Percentiles rank a stretch among this genome's conserved stretches.
Evolutionary conservation across 2,797 vertebrate genomes (phyloP).

Genomic region (Neopelma chrysocephalum): DNA sequence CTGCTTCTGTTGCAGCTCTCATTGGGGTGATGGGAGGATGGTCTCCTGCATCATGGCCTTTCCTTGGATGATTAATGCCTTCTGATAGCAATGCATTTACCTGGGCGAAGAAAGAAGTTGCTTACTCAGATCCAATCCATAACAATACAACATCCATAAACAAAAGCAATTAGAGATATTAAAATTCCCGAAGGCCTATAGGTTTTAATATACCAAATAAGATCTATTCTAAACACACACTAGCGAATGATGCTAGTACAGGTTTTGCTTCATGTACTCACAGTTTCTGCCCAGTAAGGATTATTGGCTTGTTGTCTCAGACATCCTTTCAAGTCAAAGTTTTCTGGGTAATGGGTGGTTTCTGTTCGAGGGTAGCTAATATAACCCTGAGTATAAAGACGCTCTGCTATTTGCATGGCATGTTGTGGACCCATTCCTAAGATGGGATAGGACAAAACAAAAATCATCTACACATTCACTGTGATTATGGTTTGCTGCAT

Average conservation of each 20-base stretch:
- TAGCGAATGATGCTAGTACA: background rate
- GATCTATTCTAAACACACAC: background rate
- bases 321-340: constrained; percentile 94
- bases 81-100: constrained; percentile 86
- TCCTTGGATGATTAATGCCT: constrained; percentile 92
- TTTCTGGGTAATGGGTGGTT: constrained; percentile 95
- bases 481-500: background rate
- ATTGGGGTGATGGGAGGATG: constrained; percentile 98
- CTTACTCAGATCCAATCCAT: background rate
- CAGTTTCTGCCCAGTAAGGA: constrained; percentile 88
- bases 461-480: background rate
- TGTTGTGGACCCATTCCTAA: constrained; percentile 95
- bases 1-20: constrained; percentile 89
- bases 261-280: constrained; percentile 69
- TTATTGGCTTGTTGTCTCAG: constrained; percentile 89
- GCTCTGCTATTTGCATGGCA: constrained; percentile 95
- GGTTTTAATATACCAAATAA: background rate
- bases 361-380: constrained; percentile 99
- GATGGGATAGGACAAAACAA: background rate
- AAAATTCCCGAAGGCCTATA: background rate
- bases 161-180: background rate
- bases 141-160: background rate
- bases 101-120: constrained; percentile 64
- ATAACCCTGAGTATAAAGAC: constrained; percentile 95
- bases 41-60: constrained; percentile 92